Conservation (phyloP, 2,113 vertebrate genomes). For the Megaceryle maxima region DNA sequence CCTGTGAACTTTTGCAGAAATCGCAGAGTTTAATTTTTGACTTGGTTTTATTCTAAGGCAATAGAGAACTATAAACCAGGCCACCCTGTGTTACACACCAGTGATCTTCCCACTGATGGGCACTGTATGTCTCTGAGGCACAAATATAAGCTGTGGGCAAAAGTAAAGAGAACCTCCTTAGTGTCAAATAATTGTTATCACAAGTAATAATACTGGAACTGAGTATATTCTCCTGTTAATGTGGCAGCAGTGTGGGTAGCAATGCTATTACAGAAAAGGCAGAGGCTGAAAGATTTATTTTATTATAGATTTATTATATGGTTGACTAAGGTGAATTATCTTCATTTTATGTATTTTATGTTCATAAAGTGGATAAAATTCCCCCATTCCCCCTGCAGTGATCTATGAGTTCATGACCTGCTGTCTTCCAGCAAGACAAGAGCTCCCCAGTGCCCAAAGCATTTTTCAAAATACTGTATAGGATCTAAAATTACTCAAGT, state of each 20-base stretch:
- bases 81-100: background rate
- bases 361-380: background rate
- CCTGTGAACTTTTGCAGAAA: conserved; percentile 12
- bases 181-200: background rate
- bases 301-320: rapidly evolving
- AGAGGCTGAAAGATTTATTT: background rate
- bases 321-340: background rate
- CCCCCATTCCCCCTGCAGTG: background rate
- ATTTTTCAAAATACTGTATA: background rate
- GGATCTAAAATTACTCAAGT: background rate
- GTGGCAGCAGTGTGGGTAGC: background rate
- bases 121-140: background rate
- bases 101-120: background rate
- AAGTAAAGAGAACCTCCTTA: background rate
- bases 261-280: background rate
- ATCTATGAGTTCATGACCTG: background rate
- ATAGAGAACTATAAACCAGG: background rate
- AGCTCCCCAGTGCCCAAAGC: background rate
- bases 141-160: background rate
- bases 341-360: background rate
- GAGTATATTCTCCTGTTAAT: background rate
- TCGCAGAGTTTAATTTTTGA: background rate
- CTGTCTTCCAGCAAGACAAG: background rate
- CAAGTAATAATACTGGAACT: background rate
- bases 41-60: background rate